phyloP scores from a whole-genome alignment of 2,113 vertebrate species.

The Cavia porcellus region DNA sequence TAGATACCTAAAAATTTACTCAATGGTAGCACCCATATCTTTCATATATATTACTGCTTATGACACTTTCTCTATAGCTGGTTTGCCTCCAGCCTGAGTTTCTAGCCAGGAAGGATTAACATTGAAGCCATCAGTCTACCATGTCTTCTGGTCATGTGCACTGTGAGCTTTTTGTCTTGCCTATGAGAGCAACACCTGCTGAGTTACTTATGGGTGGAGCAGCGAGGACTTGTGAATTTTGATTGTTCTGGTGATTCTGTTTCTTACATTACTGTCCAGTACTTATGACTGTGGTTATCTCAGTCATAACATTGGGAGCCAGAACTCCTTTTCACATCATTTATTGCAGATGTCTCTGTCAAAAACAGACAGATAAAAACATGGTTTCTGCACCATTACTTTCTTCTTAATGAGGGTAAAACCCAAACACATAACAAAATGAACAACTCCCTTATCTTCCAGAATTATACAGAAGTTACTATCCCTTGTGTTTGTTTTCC shows the following conservation, averaged over 20 bases:
- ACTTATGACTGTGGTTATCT: background rate
- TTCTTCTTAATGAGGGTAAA: constrained; percentile 25
- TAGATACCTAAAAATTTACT: constrained; percentile 3
- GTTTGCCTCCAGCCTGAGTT: background rate
- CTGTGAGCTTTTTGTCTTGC: background rate
- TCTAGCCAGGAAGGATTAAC: background rate
- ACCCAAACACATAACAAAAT: background rate
- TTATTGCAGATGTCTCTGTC: constrained; percentile 34
- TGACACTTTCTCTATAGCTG: background rate
- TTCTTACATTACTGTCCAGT: background rate
- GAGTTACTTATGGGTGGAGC: background rate
- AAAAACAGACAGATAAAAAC: constrained; percentile 16
- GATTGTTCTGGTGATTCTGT: background rate
- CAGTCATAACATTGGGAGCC: background rate
- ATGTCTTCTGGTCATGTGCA: background rate
- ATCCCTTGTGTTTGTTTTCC: background rate
- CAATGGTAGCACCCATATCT: background rate
- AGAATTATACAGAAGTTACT: background rate
- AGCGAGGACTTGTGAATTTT: background rate
- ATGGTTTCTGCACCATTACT: background rate
- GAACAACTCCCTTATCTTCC: background rate
- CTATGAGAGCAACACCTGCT: background rate
- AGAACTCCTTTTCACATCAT: background rate
- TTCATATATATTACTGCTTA: background rate
- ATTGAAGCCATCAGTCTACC: background rate